Base-by-base conservation (phyloP, 2,888 invertebrate genomes). In the Dryomyza anilis region DNA sequence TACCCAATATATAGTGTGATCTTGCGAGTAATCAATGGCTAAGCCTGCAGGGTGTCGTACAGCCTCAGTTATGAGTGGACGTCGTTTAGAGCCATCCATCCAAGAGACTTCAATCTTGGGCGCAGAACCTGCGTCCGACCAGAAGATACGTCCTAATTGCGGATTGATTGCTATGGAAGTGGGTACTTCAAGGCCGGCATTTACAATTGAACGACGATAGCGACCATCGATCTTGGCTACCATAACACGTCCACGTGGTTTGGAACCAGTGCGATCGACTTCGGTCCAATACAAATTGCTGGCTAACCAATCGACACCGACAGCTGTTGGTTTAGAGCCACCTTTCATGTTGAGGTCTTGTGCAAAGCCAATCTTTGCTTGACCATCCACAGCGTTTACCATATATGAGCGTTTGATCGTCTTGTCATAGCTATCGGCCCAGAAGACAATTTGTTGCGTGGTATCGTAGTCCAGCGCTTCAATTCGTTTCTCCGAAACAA, bases 261-360 rank as follows among this genome's bases (percentile, higher is more conserved):
- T 91, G 0, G 90, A 87, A 0, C 91, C 91, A 0, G 91, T 88
- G 60, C 90, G 83, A 70, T 93, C 91, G 0, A 88, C 88, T 81
- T 97, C 97, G 0, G 95, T 92, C 96, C 96, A 98, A 83, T 96
- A 98, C 0, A 98, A 84, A 82, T 97, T 97, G 67, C 93, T 92
- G 6, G 93, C 94, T 19, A 96, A 86, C 92, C 97, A 98, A 83
- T 98, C 98, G 0, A 98, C 89, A 0, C 97, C 93, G 1, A 99
- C 83, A 1, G 94, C 93, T 0, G 94, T 93, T 0, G 96, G 96
- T 79, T 92, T 94, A 0, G 91, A 88, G 72, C 89, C 90, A 14
- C 90, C 92, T 85, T 91, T 91, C 85, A 94, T 91, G 72, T 92
- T 90, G 30, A 97, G 85, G 80, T 95, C 93, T 80, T 97, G 97